A percentile compares a stretch with the other conserved stretches of the same genome.
Evolutionary conservation across 2,113 vertebrate species (phyloP).

Genomic region (Engraulis encrasicolus): DNA sequence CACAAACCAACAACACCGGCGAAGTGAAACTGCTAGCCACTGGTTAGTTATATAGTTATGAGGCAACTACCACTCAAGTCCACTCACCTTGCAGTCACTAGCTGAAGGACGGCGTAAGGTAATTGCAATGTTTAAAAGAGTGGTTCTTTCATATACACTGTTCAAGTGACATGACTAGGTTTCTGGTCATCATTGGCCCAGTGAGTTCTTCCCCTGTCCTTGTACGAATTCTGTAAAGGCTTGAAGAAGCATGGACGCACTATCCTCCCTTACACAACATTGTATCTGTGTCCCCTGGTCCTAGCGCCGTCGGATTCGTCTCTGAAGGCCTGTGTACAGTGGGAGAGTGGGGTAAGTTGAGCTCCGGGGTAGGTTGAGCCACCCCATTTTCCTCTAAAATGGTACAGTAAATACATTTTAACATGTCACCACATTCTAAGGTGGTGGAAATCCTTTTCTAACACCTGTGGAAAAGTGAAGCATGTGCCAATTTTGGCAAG

Average conservation of each 20-base stretch:
- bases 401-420: too few relatives aligned
- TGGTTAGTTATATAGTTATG: not conserved
- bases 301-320: not conserved
- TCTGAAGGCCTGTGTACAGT: too few relatives aligned
- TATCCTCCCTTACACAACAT: not conserved
- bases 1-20: not conserved
- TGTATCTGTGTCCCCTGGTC: not conserved
- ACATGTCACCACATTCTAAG: too few relatives aligned
- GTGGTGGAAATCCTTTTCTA: too few relatives aligned
- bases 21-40: not conserved
- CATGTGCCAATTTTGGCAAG: too few relatives aligned
- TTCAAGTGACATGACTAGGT: not conserved
- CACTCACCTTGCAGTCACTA: not conserved
- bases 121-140: not conserved
- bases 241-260: not conserved
- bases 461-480: too few relatives aligned
- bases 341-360: too few relatives aligned
- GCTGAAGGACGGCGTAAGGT: not conserved
- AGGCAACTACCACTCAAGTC: not conserved
- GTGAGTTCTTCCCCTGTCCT: not conserved
- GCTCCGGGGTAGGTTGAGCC: too few relatives aligned
- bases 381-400: too few relatives aligned
- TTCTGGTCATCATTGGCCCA: not conserved
- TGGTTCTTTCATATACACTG: not conserved
- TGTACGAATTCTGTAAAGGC: not conserved